phyloP scores from a whole-genome alignment of 1,140 invertebrate genomes.

The Whitmania pigra region DNA sequence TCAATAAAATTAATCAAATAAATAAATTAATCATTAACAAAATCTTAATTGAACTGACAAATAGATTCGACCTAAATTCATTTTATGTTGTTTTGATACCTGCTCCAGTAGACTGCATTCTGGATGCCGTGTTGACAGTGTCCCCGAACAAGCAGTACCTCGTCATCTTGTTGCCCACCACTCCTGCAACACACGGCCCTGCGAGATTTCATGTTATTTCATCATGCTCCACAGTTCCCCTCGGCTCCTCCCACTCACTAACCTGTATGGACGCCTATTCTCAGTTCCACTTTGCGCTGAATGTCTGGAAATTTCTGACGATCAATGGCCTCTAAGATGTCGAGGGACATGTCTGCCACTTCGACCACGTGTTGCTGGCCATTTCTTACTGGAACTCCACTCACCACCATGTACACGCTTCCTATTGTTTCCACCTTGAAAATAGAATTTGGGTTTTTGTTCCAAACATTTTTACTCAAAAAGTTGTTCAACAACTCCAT shows the following conservation, averaged over 20 bases:
- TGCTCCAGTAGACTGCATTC: constrained; percentile 2
- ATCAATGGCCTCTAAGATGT: constrained; percentile 13
- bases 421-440: constrained; percentile 84
- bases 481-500: no score
- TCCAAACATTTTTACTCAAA: no score
- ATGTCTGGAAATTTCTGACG: constrained; percentile 6
- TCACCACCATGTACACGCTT: constrained; percentile 94
- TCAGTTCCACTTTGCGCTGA: neutral
- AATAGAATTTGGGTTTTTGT: no score
- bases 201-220: neutral
- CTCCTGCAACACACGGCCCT: constrained; percentile 7
- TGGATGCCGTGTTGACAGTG: constrained; percentile 7
- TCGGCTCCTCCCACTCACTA: neutral
- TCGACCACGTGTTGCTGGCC: constrained; percentile 21
- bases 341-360: constrained; percentile 16
- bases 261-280: constrained; percentile 19
- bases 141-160: constrained; percentile 12
- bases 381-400: constrained; percentile 58
- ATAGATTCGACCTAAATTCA: no score
- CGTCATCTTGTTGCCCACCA: constrained; percentile 11
- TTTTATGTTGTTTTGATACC: neutral
- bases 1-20: no score
- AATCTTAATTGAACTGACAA: no score
- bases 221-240: neutral
- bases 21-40: no score